These are phyloP conservation scores for Plectrocnemia conspersa DNA, from an alignment of 1,140 invertebrate species.

Conservation along the genomic window DNA sequence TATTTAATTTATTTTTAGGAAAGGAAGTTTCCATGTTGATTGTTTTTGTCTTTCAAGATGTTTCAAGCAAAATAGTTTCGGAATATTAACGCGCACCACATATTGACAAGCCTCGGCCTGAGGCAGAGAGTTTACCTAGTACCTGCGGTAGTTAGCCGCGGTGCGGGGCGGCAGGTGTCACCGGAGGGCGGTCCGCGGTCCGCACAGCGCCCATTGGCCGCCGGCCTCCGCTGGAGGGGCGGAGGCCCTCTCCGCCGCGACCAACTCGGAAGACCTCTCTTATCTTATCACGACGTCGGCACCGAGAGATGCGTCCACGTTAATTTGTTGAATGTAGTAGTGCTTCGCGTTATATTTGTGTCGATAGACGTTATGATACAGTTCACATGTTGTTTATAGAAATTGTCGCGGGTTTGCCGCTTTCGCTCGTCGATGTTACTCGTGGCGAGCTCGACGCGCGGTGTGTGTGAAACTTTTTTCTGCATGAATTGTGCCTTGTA, in stretches of 20 bases:
- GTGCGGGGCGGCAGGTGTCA: constrained; percentile 16
- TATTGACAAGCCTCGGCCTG: constrained; percentile 16
- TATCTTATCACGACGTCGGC: neutral
- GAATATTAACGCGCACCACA: constrained; percentile 10
- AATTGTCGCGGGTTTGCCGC: no score
- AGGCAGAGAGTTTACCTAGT: constrained; percentile 1
- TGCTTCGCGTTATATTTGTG: no score
- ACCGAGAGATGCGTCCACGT: no score
- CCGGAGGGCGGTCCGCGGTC: constrained; percentile 13
- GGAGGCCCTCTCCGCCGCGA: neutral
- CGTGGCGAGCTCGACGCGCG: no score
- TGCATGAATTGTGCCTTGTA: no score
- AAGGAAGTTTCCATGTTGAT: no score
- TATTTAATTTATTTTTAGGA: no score
- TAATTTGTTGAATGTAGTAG: no score
- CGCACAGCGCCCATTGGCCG: constrained; percentile 13
- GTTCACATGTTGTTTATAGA: neutral
- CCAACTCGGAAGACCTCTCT: neutral
- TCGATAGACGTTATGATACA: neutral
- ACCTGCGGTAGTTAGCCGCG: neutral
- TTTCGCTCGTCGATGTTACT: no score
- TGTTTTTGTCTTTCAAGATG: no score
- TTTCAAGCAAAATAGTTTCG: neutral
- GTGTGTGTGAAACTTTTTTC: no score
- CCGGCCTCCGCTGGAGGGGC: constrained; percentile 4